Base-by-base conservation (phyloP, 2,113 vertebrate genomes). In the Passer domesticus region DNA sequence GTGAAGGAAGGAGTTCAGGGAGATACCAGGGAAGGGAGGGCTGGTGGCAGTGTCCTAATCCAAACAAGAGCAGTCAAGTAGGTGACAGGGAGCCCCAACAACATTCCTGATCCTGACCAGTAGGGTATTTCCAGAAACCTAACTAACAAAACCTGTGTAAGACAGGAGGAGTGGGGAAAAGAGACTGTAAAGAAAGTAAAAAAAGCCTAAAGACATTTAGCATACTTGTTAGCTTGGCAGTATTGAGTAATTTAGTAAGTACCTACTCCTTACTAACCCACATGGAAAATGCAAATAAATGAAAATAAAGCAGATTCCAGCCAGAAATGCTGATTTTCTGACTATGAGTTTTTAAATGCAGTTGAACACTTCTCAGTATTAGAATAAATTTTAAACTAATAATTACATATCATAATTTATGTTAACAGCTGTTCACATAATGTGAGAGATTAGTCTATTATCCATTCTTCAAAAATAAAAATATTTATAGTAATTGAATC, bases 21-120 rank as follows among this genome's bases (percentile, higher is more conserved):
- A 80, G 13, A 33, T 2, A 2, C 11, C 6, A 58, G 15, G 53
- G 22, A 46, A 37, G 7, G 24, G 3, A 74, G 28, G 27, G 11
- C 41, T 22, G 33, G 30, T 44, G 35, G 19, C 43, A 46, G 20
- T 4, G 4, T 5, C 17, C 53, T 73, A 53, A 94, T 23, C 7
- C 59, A 79, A 14, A 15, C 0, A 27, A 28, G 50, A 4, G 8
- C 0, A 1, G 20, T 25, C 21, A 68, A 9, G 21, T 4, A 44
- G 41, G 11, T n/a, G 46, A 60, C 39, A 50, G 13, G 8, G 53
- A 94, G n/a, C 41, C 11, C 17, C 23, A 72, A 8, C 3, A 60
- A 5, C 0, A 0, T 22, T 72, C 19, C 10, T 41, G 8, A 13
- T 58, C 49, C 44, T 70, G 46, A 20, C 0, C 0, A 70, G 13